Percentiles rank a stretch among this genome's conserved stretches.
Evolutionary conservation across 2,888 invertebrate species (phyloP).

Genomic region (Hydriomena furcata): DNA sequence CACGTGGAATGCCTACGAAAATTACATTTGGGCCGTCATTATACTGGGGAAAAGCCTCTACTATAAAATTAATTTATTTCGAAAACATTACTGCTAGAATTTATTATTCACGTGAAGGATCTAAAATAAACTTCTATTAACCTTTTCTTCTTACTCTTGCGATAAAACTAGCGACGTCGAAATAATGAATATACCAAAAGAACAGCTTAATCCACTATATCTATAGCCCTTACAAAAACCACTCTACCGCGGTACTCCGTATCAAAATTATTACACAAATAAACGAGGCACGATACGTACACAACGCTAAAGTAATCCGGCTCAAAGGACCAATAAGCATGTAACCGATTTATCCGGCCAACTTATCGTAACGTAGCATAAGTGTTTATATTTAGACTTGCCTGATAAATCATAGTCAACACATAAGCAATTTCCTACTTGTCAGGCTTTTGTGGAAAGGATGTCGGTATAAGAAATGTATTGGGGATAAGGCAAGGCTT

Average conservation of each 20-base stretch:
- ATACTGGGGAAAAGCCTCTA: neutral
- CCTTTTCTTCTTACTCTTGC: no score
- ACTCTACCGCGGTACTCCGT: conserved; percentile 22
- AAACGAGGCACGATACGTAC: conserved; percentile 40
- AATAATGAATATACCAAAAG: conserved; percentile 12
- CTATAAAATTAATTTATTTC: no score
- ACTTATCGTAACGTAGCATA: conserved; percentile 34
- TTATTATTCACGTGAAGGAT: conserved; percentile 1
- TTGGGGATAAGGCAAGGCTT: conserved; percentile 16
- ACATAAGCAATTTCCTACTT: conserved; percentile 31
- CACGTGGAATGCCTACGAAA: conserved; percentile 5
- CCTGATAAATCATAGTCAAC: conserved; percentile 34
- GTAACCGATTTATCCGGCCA: conserved; percentile 45
- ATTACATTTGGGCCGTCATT: conserved; percentile 3
- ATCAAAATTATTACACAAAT: conserved; percentile 40
- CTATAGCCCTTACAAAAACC: conserved; percentile 18
- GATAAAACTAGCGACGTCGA: no score
- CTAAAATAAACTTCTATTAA: no score
- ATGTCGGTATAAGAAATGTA: conserved; percentile 23
- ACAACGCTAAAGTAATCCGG: conserved; percentile 40
- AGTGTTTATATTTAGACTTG: conserved; percentile 37
- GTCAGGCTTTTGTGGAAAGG: conserved; percentile 27
- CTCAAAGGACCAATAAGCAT: conserved; percentile 44
- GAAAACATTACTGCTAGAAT: neutral
- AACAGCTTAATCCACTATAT: conserved; percentile 15